phyloP scores from a whole-genome alignment of 2,797 vertebrate species.

The Lepilemur septentrionalis region DNA sequence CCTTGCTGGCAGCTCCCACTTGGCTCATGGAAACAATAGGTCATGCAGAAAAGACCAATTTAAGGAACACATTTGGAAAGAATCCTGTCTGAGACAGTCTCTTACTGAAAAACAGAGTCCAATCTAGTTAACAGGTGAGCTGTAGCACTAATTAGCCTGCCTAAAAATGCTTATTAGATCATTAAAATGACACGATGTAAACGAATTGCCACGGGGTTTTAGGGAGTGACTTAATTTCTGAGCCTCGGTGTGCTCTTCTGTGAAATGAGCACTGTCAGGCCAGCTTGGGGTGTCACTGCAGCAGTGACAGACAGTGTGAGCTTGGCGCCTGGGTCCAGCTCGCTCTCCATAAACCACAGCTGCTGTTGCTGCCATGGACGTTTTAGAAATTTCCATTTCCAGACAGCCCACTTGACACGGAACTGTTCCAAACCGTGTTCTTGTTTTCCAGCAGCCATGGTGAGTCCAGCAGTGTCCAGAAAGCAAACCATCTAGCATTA shows the following conservation, averaged over 20 bases:
- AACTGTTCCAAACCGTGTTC: constrained; percentile 67
- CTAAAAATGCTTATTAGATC: constrained; percentile 65
- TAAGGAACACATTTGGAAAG: background rate
- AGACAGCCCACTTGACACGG: constrained; percentile 52
- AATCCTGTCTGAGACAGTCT: background rate
- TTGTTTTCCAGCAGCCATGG: constrained; percentile 61
- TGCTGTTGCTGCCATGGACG: background rate
- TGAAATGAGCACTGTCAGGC: background rate
- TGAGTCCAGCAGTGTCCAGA: constrained; percentile 61
- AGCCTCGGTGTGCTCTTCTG: background rate
- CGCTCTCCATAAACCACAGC: background rate
- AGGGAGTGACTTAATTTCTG: background rate
- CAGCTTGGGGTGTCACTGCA: background rate
- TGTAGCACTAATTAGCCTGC: constrained; percentile 62
- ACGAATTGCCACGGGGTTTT: background rate
- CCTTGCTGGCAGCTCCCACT: background rate
- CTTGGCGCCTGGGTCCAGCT: background rate
- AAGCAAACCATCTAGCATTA: constrained; percentile 71
- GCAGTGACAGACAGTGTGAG: background rate
- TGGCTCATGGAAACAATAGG: background rate
- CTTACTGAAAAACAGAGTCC: background rate
- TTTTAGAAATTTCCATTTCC: constrained; percentile 59
- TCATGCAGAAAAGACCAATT: background rate
- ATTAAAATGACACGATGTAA: background rate
- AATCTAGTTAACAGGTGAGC: constrained; percentile 60